These are phyloP conservation scores for Macrosteles quadrilineatus DNA, from an alignment of 1,140 invertebrate species.

Conservation along the genomic window DNA sequence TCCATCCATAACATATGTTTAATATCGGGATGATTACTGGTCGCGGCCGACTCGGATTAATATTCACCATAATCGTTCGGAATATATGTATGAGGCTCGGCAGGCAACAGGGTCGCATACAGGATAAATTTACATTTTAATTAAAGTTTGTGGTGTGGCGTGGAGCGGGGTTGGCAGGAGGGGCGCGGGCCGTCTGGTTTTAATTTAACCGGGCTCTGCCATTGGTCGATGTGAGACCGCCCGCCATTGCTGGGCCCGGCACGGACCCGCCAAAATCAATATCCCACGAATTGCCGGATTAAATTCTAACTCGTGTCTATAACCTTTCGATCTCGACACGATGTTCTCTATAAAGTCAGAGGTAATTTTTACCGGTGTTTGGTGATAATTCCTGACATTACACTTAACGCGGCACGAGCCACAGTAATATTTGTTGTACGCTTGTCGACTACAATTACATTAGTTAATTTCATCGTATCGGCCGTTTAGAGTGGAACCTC, in stretches of 20 bases:
- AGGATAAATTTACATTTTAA: constrained; percentile 27
- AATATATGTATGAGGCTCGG: constrained; percentile 14
- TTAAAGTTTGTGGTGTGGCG: background rate
- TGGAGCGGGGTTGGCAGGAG: background rate
- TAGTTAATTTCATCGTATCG: too few relatives aligned
- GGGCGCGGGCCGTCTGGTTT: constrained; percentile 15
- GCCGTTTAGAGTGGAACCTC: too few relatives aligned
- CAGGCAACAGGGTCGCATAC: background rate
- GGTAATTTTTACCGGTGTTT: too few relatives aligned
- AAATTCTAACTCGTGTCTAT: background rate
- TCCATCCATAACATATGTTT: constrained; percentile 8
- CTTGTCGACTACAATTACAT: too few relatives aligned
- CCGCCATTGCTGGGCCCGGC: constrained; percentile 11
- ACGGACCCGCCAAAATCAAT: constrained; percentile 14
- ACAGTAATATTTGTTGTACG: too few relatives aligned
- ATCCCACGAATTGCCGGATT: constrained; percentile 15
- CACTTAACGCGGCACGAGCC: too few relatives aligned
- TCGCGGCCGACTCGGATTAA: background rate
- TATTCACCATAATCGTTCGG: background rate
- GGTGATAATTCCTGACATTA: too few relatives aligned
- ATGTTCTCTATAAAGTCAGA: too few relatives aligned
- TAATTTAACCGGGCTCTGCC: constrained; percentile 21
- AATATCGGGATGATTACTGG: background rate
- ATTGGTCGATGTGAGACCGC: constrained; percentile 17
- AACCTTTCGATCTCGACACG: too few relatives aligned